Conservation (phyloP, 1,140 invertebrate genomes). For the Drosophila arawakana region DNA sequence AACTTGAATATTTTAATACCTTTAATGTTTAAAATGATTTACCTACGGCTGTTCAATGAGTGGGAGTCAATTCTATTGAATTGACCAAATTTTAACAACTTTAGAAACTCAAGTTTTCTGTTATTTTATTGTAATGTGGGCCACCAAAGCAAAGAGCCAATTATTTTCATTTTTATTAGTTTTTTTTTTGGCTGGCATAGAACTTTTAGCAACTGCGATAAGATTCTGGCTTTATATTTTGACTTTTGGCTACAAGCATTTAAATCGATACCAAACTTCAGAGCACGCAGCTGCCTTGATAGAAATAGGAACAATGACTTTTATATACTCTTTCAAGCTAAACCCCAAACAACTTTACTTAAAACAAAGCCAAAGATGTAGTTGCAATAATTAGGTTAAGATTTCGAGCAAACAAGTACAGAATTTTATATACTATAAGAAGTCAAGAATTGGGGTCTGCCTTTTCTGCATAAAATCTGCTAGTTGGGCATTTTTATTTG, state of each 20-base stretch:
- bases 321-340: neutral
- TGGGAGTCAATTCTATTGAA: neutral
- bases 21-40: too few species aligned
- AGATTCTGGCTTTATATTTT: slow-evolving; percentile 2
- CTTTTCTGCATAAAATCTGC: neutral
- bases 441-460: neutral
- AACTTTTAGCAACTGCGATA: slow-evolving; percentile 12
- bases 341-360: neutral
- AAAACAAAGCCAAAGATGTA: neutral
- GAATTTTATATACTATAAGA: too few species aligned
- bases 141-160: slow-evolving; percentile 2
- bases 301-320: neutral
- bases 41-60: neutral
- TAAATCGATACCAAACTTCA: slow-evolving; percentile 53
- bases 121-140: slow-evolving; percentile 22
- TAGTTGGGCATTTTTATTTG: neutral
- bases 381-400: neutral
- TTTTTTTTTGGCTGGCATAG: slow-evolving; percentile 17
- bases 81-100: neutral
- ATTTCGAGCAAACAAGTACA: too few species aligned
- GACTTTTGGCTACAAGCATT: neutral
- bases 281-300: slow-evolving; percentile 44
- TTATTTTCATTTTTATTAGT: slow-evolving; percentile 8
- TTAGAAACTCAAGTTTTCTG: slow-evolving; percentile 12
- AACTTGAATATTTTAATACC: too few species aligned